Evolutionary conservation across 2,113 vertebrate genomes (phyloP).

Genomic region (Rhombomys opimus): DNA sequence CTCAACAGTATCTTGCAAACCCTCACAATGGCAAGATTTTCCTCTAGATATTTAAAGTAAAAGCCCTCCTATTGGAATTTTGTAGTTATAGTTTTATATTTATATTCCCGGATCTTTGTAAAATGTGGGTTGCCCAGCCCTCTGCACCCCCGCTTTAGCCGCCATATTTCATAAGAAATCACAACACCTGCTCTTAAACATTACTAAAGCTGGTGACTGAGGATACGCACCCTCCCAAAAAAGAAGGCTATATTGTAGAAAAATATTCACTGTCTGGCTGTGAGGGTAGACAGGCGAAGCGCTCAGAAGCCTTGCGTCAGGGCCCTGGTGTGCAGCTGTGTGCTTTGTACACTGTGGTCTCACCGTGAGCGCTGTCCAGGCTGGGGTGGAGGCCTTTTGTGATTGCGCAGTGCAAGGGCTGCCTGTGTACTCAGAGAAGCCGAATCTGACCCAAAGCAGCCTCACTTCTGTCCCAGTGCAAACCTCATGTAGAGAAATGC

Average conservation of each 20-base stretch:
- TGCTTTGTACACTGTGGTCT: background rate
- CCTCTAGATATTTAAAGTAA: background rate
- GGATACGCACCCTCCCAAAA: background rate
- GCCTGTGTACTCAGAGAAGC: background rate
- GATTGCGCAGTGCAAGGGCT: no score
- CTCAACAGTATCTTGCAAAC: background rate
- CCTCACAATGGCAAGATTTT: background rate
- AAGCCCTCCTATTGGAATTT: background rate
- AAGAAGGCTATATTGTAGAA: background rate
- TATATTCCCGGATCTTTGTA: background rate
- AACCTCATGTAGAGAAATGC: background rate
- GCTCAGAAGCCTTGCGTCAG: background rate
- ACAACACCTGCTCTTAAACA: background rate
- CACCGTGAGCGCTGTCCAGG: no score
- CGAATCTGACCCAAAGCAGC: background rate
- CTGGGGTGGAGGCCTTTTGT: background rate
- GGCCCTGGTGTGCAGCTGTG: background rate
- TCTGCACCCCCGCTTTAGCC: background rate
- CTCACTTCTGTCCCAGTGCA: background rate
- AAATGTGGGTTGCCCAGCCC: background rate
- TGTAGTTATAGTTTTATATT: background rate
- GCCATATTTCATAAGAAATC: conserved; percentile 11
- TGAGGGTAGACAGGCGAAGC: background rate
- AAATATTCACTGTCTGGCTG: background rate
- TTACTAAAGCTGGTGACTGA: background rate